These are phyloP conservation scores for Drosophila birchii DNA, from an alignment of 2,888 invertebrate genomes.

Conservation along the genomic window DNA sequence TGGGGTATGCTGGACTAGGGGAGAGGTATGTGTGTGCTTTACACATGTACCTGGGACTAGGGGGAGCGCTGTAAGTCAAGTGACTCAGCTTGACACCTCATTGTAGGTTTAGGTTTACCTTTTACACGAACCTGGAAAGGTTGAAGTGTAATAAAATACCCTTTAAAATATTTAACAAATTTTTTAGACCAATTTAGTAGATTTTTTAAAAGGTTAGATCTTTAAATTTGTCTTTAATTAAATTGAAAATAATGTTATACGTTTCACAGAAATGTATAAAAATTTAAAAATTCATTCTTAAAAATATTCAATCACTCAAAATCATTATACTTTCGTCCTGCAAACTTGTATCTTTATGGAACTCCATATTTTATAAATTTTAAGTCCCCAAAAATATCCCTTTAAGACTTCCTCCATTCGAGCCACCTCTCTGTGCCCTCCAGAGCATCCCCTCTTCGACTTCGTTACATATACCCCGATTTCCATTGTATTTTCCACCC, in stretches of 20 bases:
- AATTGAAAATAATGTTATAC: too few relatives aligned
- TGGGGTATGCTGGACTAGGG: constrained; percentile 18
- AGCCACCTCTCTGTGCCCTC: neutral
- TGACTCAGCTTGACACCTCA: constrained; percentile 14
- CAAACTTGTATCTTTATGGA: too few relatives aligned
- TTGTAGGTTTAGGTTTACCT: neutral
- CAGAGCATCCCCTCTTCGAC: constrained; percentile 1
- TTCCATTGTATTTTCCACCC: constrained; percentile 31
- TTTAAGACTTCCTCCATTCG: neutral
- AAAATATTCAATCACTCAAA: too few relatives aligned
- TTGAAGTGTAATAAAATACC: neutral
- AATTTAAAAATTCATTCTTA: too few relatives aligned
- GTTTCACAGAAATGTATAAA: too few relatives aligned
- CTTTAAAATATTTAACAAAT: neutral
- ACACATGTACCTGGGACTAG: neutral
- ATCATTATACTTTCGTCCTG: too few relatives aligned
- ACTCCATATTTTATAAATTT: too few relatives aligned
- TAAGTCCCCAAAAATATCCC: neutral
- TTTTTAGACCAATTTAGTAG: neutral
- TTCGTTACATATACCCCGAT: neutral
- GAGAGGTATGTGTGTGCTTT: neutral
- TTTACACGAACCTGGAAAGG: too few relatives aligned
- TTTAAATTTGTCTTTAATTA: too few relatives aligned
- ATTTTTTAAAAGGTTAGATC: neutral
- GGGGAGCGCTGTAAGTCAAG: neutral